Conservation (phyloP, 1,140 invertebrate species). For the Aphidius gifuensis region DNA sequence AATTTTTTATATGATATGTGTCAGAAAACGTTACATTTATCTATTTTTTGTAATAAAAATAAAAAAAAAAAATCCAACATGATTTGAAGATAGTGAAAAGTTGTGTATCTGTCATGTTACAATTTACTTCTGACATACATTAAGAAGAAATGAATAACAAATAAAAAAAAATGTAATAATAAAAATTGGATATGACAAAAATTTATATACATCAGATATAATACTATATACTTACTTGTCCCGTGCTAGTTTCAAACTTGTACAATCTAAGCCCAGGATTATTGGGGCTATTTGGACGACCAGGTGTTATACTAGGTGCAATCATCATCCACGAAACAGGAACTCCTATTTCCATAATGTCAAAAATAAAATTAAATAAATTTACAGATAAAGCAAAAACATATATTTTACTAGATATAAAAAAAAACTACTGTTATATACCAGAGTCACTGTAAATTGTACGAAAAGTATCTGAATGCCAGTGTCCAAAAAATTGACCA, state of each 20-base stretch:
- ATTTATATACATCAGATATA: too few species aligned
- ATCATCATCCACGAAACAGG: slow-evolving; percentile 82
- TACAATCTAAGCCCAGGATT: slow-evolving; percentile 87
- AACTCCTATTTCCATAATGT: slow-evolving; percentile 55
- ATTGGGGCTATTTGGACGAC: slow-evolving; percentile 70
- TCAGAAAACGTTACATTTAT: too few species aligned
- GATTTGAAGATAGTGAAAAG: too few species aligned
- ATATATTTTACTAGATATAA: not conserved
- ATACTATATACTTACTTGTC: slow-evolving; percentile 60
- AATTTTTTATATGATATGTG: too few species aligned
- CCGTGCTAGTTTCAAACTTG: slow-evolving; percentile 81
- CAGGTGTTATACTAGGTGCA: slow-evolving; percentile 82
- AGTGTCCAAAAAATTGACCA: slow-evolving; percentile 89
- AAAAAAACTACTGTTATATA: slow-evolving; percentile 38
- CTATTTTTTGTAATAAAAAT: too few species aligned
- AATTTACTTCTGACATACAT: too few species aligned
- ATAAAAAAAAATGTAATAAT: not conserved
- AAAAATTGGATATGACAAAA: too few species aligned
- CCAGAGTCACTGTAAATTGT: slow-evolving; percentile 75
- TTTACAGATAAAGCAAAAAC: slow-evolving; percentile 7
- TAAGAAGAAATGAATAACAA: too few species aligned
- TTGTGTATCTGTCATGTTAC: too few species aligned
- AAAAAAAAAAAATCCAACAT: too few species aligned
- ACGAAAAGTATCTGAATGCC: slow-evolving; percentile 86
- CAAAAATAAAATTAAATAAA: slow-evolving; percentile 4